phyloP scores from a whole-genome alignment of 1,140 invertebrate species.

The Sinella curviseta region DNA sequence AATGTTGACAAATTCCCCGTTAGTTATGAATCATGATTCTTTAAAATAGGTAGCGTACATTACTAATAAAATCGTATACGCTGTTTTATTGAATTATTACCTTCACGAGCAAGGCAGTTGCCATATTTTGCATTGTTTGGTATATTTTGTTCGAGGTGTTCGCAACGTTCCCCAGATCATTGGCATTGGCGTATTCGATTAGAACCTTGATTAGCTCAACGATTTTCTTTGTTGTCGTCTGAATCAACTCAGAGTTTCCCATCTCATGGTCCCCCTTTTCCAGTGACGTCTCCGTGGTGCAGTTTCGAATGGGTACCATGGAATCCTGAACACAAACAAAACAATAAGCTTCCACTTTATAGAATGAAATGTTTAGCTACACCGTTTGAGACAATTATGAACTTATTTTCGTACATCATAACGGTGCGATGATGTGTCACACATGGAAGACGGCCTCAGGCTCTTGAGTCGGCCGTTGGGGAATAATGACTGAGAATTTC shows the following conservation, averaged over 20 bases:
- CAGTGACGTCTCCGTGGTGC: conserved; percentile 13
- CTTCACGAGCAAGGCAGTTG: conserved; percentile 33
- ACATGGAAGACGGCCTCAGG: conserved; percentile 33
- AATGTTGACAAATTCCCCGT: background rate
- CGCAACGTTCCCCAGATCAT: conserved; percentile 39
- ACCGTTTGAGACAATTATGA: too few species aligned
- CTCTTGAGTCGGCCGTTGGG: background rate
- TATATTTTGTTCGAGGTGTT: conserved; percentile 43
- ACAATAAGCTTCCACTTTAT: background rate
- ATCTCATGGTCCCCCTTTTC: background rate
- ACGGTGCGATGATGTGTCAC: background rate
- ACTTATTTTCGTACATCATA: conserved; percentile 31
- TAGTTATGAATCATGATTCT: background rate
- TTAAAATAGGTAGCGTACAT: too few species aligned
- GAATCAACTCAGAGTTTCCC: conserved; percentile 36
- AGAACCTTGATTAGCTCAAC: conserved; percentile 48
- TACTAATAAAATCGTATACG: too few species aligned
- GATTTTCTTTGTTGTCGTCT: conserved; percentile 44
- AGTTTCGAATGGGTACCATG: background rate
- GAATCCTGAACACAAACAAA: conserved; percentile 3
- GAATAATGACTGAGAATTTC: background rate
- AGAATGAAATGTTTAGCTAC: too few species aligned
- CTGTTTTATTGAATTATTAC: conserved; percentile 26
- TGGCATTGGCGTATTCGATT: conserved; percentile 42
- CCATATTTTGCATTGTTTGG: conserved; percentile 42